Conservation (phyloP, 2,113 vertebrate species). For the Halcyon malimbica region DNA sequence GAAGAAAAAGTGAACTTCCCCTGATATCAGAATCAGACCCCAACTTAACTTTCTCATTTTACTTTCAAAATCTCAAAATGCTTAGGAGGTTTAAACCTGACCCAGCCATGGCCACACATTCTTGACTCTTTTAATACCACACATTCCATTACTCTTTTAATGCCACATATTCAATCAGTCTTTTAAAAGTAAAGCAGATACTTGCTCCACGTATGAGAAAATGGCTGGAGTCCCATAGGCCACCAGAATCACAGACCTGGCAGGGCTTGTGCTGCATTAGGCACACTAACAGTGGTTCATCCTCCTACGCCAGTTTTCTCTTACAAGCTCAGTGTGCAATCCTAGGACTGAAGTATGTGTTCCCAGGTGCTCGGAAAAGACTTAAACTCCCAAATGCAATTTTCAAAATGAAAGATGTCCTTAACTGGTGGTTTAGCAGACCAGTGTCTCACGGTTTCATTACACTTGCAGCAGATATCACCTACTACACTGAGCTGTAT, state of each 20-base stretch:
- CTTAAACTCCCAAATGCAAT: background rate
- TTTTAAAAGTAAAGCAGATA: background rate
- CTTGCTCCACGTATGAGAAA: background rate
- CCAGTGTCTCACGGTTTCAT: background rate
- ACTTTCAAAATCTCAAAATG: background rate
- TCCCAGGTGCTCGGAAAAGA: background rate
- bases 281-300: no score
- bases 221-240: background rate
- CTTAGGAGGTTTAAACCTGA: background rate
- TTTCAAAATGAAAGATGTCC: background rate
- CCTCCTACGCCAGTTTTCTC: background rate
- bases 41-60: background rate
- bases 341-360: accelerated
- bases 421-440: background rate
- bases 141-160: background rate
- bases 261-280: background rate
- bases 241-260: background rate
- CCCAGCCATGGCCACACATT: background rate
- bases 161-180: background rate
- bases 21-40: background rate
- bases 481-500: background rate
- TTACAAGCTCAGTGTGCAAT: background rate
- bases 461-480: background rate
- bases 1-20: background rate
- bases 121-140: background rate